Evolutionary conservation across 2,113 vertebrate genomes (phyloP).

Genomic region (Phasianus colchicus): DNA sequence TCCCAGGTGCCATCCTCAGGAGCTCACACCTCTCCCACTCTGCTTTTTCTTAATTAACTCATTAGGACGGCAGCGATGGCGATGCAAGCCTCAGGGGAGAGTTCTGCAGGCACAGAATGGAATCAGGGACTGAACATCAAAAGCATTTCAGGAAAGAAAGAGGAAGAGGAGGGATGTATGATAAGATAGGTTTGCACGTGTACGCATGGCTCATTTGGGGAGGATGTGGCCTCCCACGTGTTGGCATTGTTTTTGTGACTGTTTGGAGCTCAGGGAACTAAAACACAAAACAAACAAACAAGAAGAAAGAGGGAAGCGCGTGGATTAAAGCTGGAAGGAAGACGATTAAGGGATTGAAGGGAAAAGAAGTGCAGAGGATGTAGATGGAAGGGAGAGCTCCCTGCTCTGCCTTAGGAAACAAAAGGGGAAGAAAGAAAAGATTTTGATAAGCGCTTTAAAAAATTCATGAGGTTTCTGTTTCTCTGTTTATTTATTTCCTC

Average conservation of each 20-base stretch:
- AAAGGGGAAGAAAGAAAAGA: not conserved
- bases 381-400: not conserved
- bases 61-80: not conserved
- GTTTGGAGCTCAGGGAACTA: not conserved
- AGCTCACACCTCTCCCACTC: constrained; percentile 5
- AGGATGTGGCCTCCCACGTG: accelerated
- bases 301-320: not conserved
- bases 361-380: constrained; percentile 40
- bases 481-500: constrained; percentile 54
- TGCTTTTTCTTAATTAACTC: constrained; percentile 70
- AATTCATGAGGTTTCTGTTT: constrained; percentile 48
- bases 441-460: constrained; percentile 65
- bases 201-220: not conserved
- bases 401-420: not conserved
- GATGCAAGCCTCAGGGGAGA: not conserved
- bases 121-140: too few species aligned
- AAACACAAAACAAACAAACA: not conserved
- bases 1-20: constrained; percentile 12
- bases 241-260: not conserved
- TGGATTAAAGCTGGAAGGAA: constrained; percentile 68
- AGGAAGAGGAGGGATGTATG: not conserved
- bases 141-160: not conserved
- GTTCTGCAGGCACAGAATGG: too few species aligned
- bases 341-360: constrained; percentile 73
- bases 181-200: not conserved